phyloP scores from a whole-genome alignment of 2,797 vertebrate species.

The Crenichthys baileyi region DNA sequence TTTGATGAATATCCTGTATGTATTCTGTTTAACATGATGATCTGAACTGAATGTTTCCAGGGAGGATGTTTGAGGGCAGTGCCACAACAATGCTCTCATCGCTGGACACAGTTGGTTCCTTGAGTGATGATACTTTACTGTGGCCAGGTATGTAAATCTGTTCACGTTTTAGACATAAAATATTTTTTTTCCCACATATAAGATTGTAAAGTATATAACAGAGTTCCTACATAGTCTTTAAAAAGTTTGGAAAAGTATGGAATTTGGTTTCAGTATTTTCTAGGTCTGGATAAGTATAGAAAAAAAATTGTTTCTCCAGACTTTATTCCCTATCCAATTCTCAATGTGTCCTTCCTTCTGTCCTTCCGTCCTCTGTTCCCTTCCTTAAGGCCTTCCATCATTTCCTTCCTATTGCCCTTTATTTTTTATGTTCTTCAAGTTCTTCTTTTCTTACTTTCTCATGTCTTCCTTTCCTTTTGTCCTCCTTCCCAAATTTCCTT shows the following conservation, averaged over 20 bases:
- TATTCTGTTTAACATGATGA: not conserved
- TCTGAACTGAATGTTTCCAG: slow-evolving; percentile 69
- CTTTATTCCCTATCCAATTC: not conserved
- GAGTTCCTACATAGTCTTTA: not conserved
- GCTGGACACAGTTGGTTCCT: slow-evolving; percentile 86
- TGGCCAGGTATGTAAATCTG: slow-evolving; percentile 89
- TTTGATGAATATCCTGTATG: not conserved
- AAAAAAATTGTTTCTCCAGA: not conserved
- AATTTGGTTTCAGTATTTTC: not conserved
- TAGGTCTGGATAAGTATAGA: not conserved
- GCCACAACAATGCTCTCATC: slow-evolving; percentile 93
- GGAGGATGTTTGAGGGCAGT: slow-evolving; percentile 94
- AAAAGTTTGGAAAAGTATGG: not conserved
- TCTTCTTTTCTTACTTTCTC: not conserved
- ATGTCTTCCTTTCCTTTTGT: not conserved
- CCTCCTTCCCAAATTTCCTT: too few species aligned
- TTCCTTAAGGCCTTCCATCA: not conserved
- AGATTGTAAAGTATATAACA: not conserved
- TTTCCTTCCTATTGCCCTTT: not conserved
- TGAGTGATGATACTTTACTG: slow-evolving; percentile 89
- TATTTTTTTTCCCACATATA: not conserved
- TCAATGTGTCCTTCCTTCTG: not conserved
- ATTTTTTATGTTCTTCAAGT: not conserved
- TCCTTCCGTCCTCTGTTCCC: not conserved
- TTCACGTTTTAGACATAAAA: slow-evolving; percentile 4